Base-by-base conservation (phyloP, 2,888 invertebrate genomes). In the Pristionchus maxplancki region DNA sequence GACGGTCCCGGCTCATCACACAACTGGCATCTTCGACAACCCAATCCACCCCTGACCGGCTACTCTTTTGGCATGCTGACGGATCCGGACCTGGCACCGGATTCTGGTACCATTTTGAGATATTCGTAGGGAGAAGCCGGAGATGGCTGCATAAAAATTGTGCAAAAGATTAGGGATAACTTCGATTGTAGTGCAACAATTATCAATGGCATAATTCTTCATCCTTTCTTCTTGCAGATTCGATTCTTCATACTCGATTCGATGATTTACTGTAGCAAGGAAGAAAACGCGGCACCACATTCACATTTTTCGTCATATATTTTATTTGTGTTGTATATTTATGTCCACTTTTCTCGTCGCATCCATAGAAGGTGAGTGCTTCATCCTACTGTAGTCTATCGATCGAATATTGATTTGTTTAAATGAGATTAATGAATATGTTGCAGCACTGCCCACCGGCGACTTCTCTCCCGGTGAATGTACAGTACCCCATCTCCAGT, bases 401-500 rank as follows among this genome's bases (percentile, higher is more conserved):
- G 13, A 67, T 71, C 44, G 44, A 44, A 44, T 71, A 8, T 71
- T 31, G 28, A 31, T 64, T 64, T 64, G 24, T 4, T 17, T 13
- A 37, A 37, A 40, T 13, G 5, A 71, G 37, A 71, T 24, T 17
- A 24, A 0, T 71, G 4, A 20, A n/a, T n/a, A n/a, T n/a, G n/a
- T 71, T 71, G 37, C 71, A 71, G 71, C 71, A 71, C 71, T 71
- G 78, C 44, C 78, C 78, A 78, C 78, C 78, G 78, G 78, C 78
- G 78, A n/a, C 78, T 48, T 78, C 78, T n/a, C 37, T 44, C 78
- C 78, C 78, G 78, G 78, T 78, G 78, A 78, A 24, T 78, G 78
- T 78, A 78, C 78, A 78, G 78, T 48, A 48, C 78, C 78, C 78
- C n/a, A n/a, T 48, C 24, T 28, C 44, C 78, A 78, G 78, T 78